phyloP scores from a whole-genome alignment of 1,140 invertebrate species.

The Pogonomyrmex barbatus region DNA sequence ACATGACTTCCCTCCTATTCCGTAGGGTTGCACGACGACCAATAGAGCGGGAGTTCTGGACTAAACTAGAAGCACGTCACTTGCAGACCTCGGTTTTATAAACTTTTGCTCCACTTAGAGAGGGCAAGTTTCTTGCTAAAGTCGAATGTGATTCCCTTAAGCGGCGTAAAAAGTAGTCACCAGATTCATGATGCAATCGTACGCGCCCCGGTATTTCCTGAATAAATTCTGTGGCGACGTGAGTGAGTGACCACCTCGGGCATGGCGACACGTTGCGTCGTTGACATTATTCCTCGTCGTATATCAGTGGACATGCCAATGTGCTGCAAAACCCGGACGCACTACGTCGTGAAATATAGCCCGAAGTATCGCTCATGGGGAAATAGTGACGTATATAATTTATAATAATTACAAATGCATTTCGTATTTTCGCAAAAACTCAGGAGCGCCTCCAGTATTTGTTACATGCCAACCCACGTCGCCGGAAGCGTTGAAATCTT shows the following conservation, averaged over 20 bases:
- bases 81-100: slow-evolving; percentile 81
- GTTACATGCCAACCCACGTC: not conserved
- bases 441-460: slow-evolving; percentile 50
- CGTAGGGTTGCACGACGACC: not conserved
- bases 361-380: slow-evolving; percentile 55
- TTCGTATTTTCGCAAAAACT: slow-evolving; percentile 39
- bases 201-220: slow-evolving; percentile 83
- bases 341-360: slow-evolving; percentile 55
- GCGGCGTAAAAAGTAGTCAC: slow-evolving; percentile 82
- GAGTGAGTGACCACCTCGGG: slow-evolving; percentile 53
- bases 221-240: slow-evolving; percentile 79
- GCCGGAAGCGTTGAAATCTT: not conserved
- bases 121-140: slow-evolving; percentile 67
- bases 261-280: slow-evolving; percentile 64
- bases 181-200: slow-evolving; percentile 78
- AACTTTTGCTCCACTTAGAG: slow-evolving; percentile 81
- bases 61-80: slow-evolving; percentile 78
- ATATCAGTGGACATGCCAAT: slow-evolving; percentile 42
- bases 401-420: slow-evolving; percentile 44
- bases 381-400: slow-evolving; percentile 41
- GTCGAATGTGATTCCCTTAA: slow-evolving; percentile 84
- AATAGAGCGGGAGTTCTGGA: slow-evolving; percentile 65
- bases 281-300: slow-evolving; percentile 70
- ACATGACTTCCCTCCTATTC: slow-evolving; percentile 64
- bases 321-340: slow-evolving; percentile 41